Percentiles rank a stretch among this genome's conserved stretches.
These are phyloP conservation scores for Ectemnius continuus DNA, from an alignment of 2,888 invertebrate genomes.

Conservation along the genomic window DNA sequence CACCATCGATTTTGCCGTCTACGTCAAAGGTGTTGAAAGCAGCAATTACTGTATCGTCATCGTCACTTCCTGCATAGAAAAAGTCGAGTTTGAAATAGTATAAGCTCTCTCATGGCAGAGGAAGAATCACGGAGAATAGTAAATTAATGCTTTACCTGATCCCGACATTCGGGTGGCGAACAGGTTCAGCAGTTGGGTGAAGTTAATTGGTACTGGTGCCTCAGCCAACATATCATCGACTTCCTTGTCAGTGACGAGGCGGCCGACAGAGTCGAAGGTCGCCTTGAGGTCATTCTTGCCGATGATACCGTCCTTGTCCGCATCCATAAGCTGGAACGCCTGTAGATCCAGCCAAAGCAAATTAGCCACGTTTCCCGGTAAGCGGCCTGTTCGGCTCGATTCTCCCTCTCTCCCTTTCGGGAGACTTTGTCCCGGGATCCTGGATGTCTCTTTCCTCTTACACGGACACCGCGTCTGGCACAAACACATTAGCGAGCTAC, in stretches of 20 bases:
- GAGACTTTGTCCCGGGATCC: too few relatives aligned
- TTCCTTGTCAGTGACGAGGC: constrained; percentile 93
- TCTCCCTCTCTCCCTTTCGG: too few relatives aligned
- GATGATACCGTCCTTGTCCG: constrained; percentile 95
- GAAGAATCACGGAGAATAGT: neutral
- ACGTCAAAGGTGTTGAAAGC: constrained; percentile 96
- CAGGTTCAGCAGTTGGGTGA: constrained; percentile 94
- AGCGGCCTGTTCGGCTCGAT: neutral
- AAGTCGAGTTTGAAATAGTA: neutral
- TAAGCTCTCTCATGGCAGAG: neutral
- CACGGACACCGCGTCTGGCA: too few relatives aligned
- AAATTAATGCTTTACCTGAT: constrained; percentile 80
- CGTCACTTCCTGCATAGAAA: constrained; percentile 83
- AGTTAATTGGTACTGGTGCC: constrained; percentile 95
- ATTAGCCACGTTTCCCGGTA: neutral
- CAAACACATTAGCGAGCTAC: neutral
- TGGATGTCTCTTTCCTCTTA: too few relatives aligned
- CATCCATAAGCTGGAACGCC: constrained; percentile 97
- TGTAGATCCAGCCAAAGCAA: constrained; percentile 70
- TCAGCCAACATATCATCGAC: constrained; percentile 93
- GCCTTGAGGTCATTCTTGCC: constrained; percentile 94
- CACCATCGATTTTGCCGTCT: constrained; percentile 92
- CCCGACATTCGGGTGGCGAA: constrained; percentile 96
- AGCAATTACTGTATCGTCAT: constrained; percentile 93
- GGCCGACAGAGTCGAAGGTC: constrained; percentile 95